Conservation (phyloP, 2,113 vertebrate genomes). For the Enhydra lutris region DNA sequence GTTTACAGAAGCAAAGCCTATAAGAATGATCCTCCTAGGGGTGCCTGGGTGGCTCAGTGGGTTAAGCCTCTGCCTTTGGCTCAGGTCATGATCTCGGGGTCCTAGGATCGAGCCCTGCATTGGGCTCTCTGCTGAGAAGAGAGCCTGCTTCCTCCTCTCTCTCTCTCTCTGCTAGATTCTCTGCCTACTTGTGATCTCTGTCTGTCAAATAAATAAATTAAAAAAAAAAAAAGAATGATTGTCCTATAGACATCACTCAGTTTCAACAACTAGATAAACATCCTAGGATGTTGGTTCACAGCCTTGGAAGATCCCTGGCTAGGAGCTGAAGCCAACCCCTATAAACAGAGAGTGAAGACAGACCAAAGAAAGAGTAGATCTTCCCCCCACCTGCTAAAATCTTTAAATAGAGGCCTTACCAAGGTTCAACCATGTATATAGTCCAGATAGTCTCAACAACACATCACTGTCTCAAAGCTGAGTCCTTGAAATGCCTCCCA, state of each 20-base stretch:
- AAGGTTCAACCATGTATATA: background rate
- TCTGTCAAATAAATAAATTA: too few species aligned
- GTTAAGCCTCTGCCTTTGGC: too few species aligned
- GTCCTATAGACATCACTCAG: too few species aligned
- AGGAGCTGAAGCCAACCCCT: background rate
- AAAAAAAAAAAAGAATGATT: too few species aligned
- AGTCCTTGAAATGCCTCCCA: background rate
- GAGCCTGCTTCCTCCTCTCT: too few species aligned
- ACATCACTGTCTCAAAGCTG: background rate
- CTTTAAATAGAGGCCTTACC: background rate
- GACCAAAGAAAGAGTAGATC: background rate
- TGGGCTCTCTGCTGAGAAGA: too few species aligned
- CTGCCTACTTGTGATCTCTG: too few species aligned
- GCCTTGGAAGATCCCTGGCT: background rate
- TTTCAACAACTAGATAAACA: background rate
- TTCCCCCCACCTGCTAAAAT: background rate
- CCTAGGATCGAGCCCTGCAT: too few species aligned
- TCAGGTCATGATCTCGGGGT: too few species aligned
- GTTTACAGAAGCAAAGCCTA: background rate
- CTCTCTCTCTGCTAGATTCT: too few species aligned
- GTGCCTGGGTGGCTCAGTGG: too few species aligned
- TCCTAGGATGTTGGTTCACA: background rate
- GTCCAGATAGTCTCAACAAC: background rate
- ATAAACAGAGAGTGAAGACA: background rate
- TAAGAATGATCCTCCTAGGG: background rate